phyloP scores from a whole-genome alignment of 53 echinoderm and acorn worm species.

The Patiria pectinifera region DNA sequence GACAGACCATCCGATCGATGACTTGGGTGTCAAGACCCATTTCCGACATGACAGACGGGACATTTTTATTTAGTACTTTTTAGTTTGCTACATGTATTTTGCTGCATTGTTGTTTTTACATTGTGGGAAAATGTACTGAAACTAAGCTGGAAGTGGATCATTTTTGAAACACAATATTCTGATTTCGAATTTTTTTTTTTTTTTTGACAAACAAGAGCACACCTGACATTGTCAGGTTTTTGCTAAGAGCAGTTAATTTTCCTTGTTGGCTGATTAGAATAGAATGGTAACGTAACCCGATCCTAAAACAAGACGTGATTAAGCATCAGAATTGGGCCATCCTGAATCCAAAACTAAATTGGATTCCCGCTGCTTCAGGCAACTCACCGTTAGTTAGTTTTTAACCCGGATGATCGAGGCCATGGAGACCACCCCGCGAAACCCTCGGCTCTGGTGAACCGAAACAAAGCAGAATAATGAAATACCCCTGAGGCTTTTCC shows the following conservation, averaged over 20 bases:
- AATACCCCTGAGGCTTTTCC: background rate
- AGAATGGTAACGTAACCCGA: background rate
- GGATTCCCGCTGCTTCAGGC: constrained; percentile 20
- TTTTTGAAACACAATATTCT: too few relatives aligned
- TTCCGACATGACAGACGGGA: too few relatives aligned
- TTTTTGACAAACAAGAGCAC: too few relatives aligned
- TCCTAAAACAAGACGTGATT: background rate
- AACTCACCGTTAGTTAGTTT: constrained; percentile 17
- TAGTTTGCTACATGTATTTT: too few relatives aligned
- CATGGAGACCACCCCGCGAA: background rate
- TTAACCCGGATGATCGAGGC: constrained; percentile 49
- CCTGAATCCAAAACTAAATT: constrained; percentile 5
- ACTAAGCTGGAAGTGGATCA: too few relatives aligned
- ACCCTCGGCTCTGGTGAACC: background rate
- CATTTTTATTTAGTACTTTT: too few relatives aligned
- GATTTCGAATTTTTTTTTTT: too few relatives aligned
- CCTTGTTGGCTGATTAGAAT: background rate
- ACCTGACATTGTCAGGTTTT: background rate
- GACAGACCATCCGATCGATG: too few relatives aligned
- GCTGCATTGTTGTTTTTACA: too few relatives aligned
- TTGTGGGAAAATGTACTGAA: too few relatives aligned
- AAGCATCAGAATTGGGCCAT: background rate
- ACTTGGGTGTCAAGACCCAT: too few relatives aligned
- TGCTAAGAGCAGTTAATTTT: background rate
- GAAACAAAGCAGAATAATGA: constrained; percentile 6